phyloP scores from a whole-genome alignment of 2,888 invertebrate genomes.

The Folsomia manolachei region DNA sequence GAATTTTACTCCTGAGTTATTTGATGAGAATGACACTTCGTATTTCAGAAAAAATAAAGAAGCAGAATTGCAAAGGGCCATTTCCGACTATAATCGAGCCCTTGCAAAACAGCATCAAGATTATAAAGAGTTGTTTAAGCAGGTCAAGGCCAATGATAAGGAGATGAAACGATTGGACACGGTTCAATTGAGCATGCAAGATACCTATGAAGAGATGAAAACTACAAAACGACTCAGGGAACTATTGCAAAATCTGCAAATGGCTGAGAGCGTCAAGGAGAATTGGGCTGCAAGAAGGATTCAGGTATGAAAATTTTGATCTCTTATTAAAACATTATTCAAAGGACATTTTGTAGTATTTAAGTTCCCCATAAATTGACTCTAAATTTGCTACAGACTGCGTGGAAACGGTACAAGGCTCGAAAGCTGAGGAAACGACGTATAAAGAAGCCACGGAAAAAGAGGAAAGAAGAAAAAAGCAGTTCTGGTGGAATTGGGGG shows the following conservation, averaged over 20 bases:
- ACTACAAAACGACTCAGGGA: slow-evolving; percentile 36
- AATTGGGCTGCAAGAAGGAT: slow-evolving; percentile 45
- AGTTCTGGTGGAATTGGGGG: too few species aligned
- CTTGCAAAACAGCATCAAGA: slow-evolving; percentile 33
- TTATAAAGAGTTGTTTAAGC: slow-evolving; percentile 32
- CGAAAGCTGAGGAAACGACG: slow-evolving; percentile 15
- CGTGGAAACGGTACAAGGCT: slow-evolving; percentile 29
- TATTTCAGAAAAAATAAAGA: slow-evolving; percentile 11
- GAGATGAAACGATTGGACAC: slow-evolving; percentile 26
- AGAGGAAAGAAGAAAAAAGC: slow-evolving; percentile 31
- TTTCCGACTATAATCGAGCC: slow-evolving; percentile 33
- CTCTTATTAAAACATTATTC: not conserved
- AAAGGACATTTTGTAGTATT: not conserved
- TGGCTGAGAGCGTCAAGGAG: slow-evolving; percentile 40
- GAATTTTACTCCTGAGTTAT: not conserved
- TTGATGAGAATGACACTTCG: not conserved
- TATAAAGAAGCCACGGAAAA: slow-evolving; percentile 21
- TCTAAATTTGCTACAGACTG: slow-evolving; percentile 26
- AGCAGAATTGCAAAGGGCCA: slow-evolving; percentile 28
- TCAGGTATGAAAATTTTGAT: slow-evolving; percentile 36
- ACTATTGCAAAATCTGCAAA: slow-evolving; percentile 36
- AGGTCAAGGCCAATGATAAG: slow-evolving; percentile 12
- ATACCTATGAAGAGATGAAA: slow-evolving; percentile 44
- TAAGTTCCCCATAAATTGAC: too few species aligned
- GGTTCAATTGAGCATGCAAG: slow-evolving; percentile 34